Evolutionary conservation across 2,113 vertebrate species (phyloP).

Genomic region (Anguilla rostrata): DNA sequence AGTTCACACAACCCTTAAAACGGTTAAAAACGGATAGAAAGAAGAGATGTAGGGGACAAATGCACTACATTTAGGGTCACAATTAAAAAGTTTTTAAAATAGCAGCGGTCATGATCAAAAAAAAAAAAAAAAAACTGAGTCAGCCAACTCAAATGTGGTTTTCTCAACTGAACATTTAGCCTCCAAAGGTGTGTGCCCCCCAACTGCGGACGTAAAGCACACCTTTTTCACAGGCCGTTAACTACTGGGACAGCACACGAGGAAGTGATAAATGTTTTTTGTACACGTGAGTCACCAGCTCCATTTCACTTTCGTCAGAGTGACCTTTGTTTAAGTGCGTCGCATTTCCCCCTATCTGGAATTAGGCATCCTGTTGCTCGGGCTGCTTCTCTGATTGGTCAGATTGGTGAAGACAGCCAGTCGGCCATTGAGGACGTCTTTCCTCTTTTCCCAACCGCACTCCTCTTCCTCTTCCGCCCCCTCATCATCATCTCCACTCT

Average conservation of each 20-base stretch:
- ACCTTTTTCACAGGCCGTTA: not conserved
- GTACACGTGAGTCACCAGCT: not conserved
- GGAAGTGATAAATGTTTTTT: not conserved
- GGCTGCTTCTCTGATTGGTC: slow-evolving; percentile 57
- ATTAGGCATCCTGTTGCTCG: slow-evolving; percentile 52
- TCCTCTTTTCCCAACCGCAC: slow-evolving; percentile 61
- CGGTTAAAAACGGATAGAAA: not conserved
- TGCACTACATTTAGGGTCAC: not conserved
- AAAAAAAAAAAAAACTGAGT: not conserved
- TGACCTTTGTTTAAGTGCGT: not conserved
- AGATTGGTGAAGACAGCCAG: slow-evolving; percentile 65
- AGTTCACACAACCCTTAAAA: not conserved
- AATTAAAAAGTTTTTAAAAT: not conserved
- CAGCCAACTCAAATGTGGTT: too few relatives aligned
- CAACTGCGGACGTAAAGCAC: not conserved
- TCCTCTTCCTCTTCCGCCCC: slow-evolving; percentile 36
- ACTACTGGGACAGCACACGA: not conserved
- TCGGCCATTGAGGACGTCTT: slow-evolving; percentile 55
- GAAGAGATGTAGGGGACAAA: not conserved
- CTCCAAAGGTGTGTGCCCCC: not conserved
- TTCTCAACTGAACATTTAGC: not conserved
- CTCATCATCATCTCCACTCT: slow-evolving; percentile 71
- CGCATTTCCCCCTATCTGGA: slow-evolving; percentile 33
- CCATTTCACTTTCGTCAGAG: not conserved
- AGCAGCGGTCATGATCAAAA: not conserved